phyloP scores from a whole-genome alignment of 2,797 vertebrate genomes.

The Onychomys arenicola region DNA sequence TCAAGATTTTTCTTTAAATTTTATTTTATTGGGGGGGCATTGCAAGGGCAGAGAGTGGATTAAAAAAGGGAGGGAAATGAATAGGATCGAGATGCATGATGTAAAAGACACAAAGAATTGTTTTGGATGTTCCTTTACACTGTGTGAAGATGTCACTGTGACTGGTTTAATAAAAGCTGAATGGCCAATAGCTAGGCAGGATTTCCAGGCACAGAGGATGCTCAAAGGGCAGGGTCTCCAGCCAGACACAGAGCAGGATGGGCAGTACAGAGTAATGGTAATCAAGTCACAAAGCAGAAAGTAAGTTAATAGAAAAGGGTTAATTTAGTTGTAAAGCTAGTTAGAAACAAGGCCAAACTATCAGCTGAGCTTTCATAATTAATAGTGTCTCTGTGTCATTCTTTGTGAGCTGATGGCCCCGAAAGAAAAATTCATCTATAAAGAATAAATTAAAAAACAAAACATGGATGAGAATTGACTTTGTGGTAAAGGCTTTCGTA shows the following conservation, averaged over 20 bases:
- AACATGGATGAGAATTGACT: slow-evolving; percentile 24
- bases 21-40: not conserved
- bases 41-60: not conserved
- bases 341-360: not conserved
- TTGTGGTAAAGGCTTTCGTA: slow-evolving; percentile 25
- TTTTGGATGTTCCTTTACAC: not conserved
- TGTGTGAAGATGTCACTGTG: not conserved
- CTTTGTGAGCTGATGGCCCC: not conserved
- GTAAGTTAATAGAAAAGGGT: not conserved
- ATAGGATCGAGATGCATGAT: not conserved
- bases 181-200: not conserved
- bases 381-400: not conserved
- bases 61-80: not conserved
- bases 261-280: not conserved
- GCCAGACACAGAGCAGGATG: not conserved
- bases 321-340: not conserved
- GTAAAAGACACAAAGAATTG: not conserved
- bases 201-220: not conserved
- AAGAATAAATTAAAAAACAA: not conserved
- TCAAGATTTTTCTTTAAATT: not conserved
- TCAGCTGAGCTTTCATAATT: not conserved
- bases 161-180: not conserved
- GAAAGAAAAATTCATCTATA: not conserved
- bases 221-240: not conserved
- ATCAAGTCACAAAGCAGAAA: not conserved